These are phyloP conservation scores for Nesoenas mayeri DNA, from an alignment of 2,113 vertebrate genomes.

Conservation along the genomic window DNA sequence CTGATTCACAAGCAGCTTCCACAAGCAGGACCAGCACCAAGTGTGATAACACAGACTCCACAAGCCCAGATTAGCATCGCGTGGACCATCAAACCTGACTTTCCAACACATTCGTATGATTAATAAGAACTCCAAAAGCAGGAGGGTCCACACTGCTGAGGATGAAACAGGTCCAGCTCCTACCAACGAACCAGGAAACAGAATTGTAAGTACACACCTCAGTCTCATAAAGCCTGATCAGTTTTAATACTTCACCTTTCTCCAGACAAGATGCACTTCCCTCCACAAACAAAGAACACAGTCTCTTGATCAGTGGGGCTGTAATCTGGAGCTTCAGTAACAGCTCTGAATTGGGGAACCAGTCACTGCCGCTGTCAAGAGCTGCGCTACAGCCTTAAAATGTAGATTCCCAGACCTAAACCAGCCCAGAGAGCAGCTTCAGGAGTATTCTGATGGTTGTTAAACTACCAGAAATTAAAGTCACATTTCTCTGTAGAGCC, in stretches of 20 bases:
- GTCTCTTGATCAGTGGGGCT: not conserved
- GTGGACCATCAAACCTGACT: rapidly evolving
- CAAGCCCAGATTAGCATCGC: rapidly evolving
- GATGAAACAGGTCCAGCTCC: not conserved
- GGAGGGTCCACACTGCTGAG: no score
- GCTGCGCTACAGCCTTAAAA: not conserved
- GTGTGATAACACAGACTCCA: rapidly evolving
- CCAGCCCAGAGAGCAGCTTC: not conserved
- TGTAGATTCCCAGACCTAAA: not conserved
- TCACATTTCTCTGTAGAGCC: not conserved
- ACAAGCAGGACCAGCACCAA: not conserved
- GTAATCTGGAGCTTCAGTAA: not conserved
- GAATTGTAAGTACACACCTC: not conserved
- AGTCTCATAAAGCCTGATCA: not conserved
- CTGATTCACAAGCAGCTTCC: not conserved
- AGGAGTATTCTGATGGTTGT: not conserved
- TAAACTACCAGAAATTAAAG: no score
- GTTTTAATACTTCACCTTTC: not conserved
- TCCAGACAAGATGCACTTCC: not conserved
- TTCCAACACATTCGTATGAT: not conserved
- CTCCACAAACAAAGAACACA: not conserved
- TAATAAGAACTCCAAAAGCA: not conserved
- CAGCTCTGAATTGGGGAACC: not conserved
- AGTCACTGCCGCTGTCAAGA: not conserved
- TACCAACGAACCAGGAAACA: not conserved